Base-by-base conservation (phyloP, 2,113 vertebrate species). In the Nothobranchius furzeri region DNA sequence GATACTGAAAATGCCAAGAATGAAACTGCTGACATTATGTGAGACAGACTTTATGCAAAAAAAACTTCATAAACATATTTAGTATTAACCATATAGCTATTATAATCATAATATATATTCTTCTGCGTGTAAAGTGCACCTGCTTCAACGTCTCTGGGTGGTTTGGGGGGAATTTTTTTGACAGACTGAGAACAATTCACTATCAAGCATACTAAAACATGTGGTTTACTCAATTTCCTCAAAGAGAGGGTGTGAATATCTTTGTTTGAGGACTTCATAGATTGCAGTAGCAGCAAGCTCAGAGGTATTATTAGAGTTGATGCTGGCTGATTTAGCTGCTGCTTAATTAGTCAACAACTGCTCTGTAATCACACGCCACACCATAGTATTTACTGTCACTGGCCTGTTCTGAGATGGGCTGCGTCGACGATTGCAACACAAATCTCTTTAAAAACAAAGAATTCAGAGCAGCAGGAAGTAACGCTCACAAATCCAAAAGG, bases 241-340 rank as follows among this genome's bases (percentile, higher is more conserved):
- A 56, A 64, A 60, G 54, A 67, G 60, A 93, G 93, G 93, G 73
- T 86, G 87, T 94, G 80, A 80, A 72, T 43, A 50, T 78, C 54
- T 72, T 74, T 84, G 66, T 83, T 70, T 78, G 46, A 74, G 55
- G 42, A 60, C 60, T 76, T 82, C 54, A 40, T 60, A 62, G 59
- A 70, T 75, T 60, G 60, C 60, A 81, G 74, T 61, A 78, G 42
- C 76, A 73, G 55, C 12, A 0, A 68, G 55, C 77, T 84, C 69
- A 76, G 60, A 56, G 64, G 68, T 86, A 79, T 87, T 75, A 90
- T 85, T 84, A 87, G 69, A 75, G 76, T 72, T 68, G 70, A 67
- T 83, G 66, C 60, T 45, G 64, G 69, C 73, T 71, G 48, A 76
- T 82, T 83, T 76, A 76, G 79, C 81, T 60, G 9, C 81, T 70